phyloP scores from a whole-genome alignment of 2,888 invertebrate species.

The Willowsia nigromaculata region DNA sequence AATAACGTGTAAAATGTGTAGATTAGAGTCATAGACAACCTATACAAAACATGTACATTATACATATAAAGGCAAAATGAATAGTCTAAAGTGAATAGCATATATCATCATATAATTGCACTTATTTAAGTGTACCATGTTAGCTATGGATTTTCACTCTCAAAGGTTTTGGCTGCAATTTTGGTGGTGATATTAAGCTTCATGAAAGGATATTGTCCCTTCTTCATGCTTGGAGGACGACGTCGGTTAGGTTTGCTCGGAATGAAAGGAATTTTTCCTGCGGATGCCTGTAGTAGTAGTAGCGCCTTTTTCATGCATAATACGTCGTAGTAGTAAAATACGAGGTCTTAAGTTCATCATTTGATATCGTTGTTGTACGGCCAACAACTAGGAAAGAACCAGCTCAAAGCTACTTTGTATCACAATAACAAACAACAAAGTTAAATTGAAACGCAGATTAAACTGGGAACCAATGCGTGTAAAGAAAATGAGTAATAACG shows the following conservation, averaged over 20 bases:
- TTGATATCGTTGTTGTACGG: neutral
- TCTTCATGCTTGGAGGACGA: constrained; percentile 16
- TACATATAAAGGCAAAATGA: too few relatives aligned
- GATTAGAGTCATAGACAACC: neutral
- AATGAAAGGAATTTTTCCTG: neutral
- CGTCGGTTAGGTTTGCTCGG: neutral
- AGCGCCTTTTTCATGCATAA: neutral
- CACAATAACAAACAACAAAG: neutral
- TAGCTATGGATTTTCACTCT: too few relatives aligned
- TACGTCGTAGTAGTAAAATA: neutral
- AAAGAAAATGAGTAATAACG: neutral
- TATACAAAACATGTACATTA: too few relatives aligned
- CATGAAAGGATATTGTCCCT: constrained; percentile 28
- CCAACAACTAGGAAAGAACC: neutral
- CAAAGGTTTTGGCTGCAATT: neutral
- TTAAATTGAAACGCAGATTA: constrained; percentile 20
- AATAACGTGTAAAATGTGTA: neutral
- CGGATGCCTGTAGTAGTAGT: neutral
- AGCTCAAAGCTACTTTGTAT: neutral
- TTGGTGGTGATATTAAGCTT: neutral
- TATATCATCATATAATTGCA: too few relatives aligned
- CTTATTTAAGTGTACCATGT: too few relatives aligned
- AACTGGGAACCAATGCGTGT: neutral
- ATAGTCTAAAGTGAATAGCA: too few relatives aligned
- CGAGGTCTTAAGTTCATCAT: constrained; percentile 18